Base-by-base conservation (phyloP, 2,797 vertebrate genomes). In the Microctenopoma stevenorrisi region DNA sequence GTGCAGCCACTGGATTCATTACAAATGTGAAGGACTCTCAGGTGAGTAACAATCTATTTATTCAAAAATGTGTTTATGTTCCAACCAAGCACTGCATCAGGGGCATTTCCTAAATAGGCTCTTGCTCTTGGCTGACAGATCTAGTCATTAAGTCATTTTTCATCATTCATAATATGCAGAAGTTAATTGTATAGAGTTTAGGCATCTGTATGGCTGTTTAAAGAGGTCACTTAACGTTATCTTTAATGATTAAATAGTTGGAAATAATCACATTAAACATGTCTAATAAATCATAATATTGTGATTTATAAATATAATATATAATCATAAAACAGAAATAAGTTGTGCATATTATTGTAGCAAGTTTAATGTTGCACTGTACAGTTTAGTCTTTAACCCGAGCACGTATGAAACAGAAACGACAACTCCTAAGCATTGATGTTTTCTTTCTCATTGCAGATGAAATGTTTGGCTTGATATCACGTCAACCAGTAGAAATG, bases 1-100 rank as follows among this genome's bases (percentile, higher is more conserved):
- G 61, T 98, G 96, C 71, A 92, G 91, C 70, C 95, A 96, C 84
- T 96, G 95, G 95, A 95, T 97, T 46, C 96, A 98, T 35, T 91
- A 95, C 72, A 94, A 92, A 79, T 98, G 96, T 71, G 96, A 97
- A 88, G 95, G 94, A 15, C 91, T 97, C 61, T 95, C 96, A 5
- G 96, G 96, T 97, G 64, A 87, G 93, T 71, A 33, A 16, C 13
- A 48, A 5, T 33, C 1, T 18, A 4, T 48, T 25, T 44, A 7
- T 44, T 52, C 26, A 14, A 47, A 38, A 13, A 48, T 12, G 12
- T 7, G 25, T 50, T 54, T 61, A 47, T 13, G 46, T 40, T 46
- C 12, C 66, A 60, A 18, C 11, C 46, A 60, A 48, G 60, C n/a
- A 40, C 38, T 2, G 8, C 6, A 44, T 30, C 30, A 18, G 38